phyloP scores from a whole-genome alignment of 2,888 invertebrate genomes.

The Mesochorus sp. region DNA sequence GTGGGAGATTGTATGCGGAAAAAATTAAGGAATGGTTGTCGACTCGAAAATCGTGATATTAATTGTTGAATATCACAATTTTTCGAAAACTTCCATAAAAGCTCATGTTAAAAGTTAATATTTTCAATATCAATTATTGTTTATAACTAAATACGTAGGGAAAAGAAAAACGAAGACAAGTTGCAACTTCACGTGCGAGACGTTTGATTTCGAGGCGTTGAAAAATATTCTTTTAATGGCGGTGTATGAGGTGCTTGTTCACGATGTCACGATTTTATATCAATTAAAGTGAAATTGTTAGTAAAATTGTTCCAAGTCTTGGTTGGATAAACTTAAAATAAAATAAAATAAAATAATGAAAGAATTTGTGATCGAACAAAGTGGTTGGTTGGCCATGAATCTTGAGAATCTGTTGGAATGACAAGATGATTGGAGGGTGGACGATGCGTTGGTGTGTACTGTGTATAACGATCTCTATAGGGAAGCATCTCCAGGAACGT shows the following conservation, averaged over 20 bases:
- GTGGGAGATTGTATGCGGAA: too few species aligned
- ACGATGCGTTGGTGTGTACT: conserved; percentile 44
- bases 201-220: neutral
- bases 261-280: conserved; percentile 18
- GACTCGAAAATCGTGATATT: too few species aligned
- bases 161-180: neutral
- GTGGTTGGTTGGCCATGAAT: conserved; percentile 64
- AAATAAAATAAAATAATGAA: neutral
- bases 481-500: conserved; percentile 50
- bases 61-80: too few species aligned
- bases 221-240: neutral
- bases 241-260: conserved; percentile 1
- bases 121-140: neutral
- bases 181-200: neutral
- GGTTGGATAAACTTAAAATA: neutral
- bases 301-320: neutral
- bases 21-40: too few species aligned
- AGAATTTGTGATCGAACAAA: conserved; percentile 58
- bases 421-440: conserved; percentile 67
- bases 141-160: neutral
- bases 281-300: conserved; percentile 16
- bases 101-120: too few species aligned
- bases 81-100: too few species aligned
- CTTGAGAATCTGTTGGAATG: conserved; percentile 64
- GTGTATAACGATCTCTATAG: conserved; percentile 55